Evolutionary conservation across 2,888 invertebrate species (phyloP), one percentile per base, ranked within the genome.

Genomic region (Dendrolimus pini): DNA sequence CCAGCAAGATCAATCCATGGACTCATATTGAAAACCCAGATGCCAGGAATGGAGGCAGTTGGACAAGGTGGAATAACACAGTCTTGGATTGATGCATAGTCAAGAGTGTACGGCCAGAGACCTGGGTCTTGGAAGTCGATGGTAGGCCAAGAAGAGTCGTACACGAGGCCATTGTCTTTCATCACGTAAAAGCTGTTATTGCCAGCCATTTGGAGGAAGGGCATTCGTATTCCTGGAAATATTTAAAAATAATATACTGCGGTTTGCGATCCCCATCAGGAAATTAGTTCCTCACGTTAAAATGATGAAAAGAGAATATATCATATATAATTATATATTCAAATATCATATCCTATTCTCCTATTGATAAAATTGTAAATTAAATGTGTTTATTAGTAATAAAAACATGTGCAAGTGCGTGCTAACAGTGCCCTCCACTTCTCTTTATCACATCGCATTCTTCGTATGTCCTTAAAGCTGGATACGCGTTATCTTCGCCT

Each of bases 91-190:
- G 92, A 89, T 0, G 75, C 72, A 65, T 92, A 93, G 70, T 95
- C 93, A 58, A 94, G 74, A 1, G 94, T 94, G 75, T 95, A 95
- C 0, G 95, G 95, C 92, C 93, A 95, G 1, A 93, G 73, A 13
- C 91, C 92, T 41, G 90, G 89, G 58, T 83, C 64, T 0, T 75
- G 69, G 60, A 69, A 72, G 0, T 65, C 65, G 18, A 78, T 75
- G 0, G 93, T 92, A 0, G 93, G 89, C 93, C 94, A 93, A 2
- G 93, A 92, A 59, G 91, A 90, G 70, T 95, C 95, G 72, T 94
- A 95, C 1, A 70, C 60, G 7, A 94, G 79, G 0, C 81, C 88
- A 30, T 82, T 72, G 10, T 91, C 80, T 0, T 77, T 65, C 71
- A 94, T 89, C 60, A 93, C 92, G 59, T 87, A 73, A 75, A 93